A percentile compares a stretch with the other conserved stretches of the same genome.
Evolutionary conservation across 2,888 invertebrate genomes (phyloP).

Genomic region (Plagiodera versicolora): DNA sequence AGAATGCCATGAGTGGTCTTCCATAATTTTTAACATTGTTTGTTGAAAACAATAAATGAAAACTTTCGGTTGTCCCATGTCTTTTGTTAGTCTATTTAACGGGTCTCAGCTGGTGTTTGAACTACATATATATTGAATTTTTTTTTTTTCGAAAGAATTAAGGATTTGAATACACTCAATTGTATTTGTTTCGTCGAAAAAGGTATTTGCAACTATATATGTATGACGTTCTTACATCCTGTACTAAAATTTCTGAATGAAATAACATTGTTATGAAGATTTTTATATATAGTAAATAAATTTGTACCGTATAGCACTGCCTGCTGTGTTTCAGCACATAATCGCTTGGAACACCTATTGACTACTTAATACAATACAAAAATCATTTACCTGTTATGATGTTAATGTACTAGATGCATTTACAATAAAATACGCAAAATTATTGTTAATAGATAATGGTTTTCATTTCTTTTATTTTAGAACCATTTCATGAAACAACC

Average conservation of each 20-base stretch:
- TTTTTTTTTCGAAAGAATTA: too few species aligned
- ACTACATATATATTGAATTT: neutral
- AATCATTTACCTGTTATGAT: constrained; percentile 56
- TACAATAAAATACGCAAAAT: constrained; percentile 57
- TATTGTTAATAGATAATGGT: constrained; percentile 47
- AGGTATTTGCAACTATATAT: too few species aligned
- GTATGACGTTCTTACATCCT: neutral
- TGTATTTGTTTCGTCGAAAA: too few species aligned
- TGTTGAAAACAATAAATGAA: constrained; percentile 28
- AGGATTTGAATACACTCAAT: too few species aligned
- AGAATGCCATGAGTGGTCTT: constrained; percentile 49
- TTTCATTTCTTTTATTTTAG: constrained; percentile 20
- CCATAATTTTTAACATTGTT: constrained; percentile 45
- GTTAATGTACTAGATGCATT: constrained; percentile 57
- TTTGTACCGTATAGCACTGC: constrained; percentile 57
- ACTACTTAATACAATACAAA: constrained; percentile 53
- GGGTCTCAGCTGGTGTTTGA: neutral
- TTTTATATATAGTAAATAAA: constrained; percentile 32
- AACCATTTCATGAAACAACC: neutral
- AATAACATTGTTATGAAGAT: neutral
- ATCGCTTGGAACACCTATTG: constrained; percentile 57
- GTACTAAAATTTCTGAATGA: neutral
- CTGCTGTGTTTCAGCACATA: constrained; percentile 56
- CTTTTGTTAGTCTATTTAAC: neutral
- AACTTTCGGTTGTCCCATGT: neutral